Percentiles rank a stretch among this genome's conserved stretches.
Evolutionary conservation across 2,888 invertebrate species (phyloP).

Genomic region (Pollenia angustigena): DNA sequence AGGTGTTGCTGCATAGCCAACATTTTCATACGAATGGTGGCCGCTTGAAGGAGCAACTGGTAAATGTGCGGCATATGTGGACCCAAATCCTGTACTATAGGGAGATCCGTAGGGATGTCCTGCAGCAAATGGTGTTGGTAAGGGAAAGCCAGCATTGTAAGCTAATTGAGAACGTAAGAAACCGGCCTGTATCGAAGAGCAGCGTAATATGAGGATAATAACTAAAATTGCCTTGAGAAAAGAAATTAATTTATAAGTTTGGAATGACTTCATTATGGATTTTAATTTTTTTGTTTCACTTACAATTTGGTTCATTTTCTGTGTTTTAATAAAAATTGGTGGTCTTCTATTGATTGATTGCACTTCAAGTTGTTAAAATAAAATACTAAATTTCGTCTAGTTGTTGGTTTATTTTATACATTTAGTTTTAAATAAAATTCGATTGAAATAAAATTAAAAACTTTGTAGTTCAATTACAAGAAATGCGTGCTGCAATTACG

Average conservation of each 20-base stretch:
- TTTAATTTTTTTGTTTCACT: slow-evolving; percentile 7
- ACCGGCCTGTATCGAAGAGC: slow-evolving; percentile 9
- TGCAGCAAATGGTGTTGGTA: slow-evolving; percentile 5
- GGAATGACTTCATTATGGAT: neutral
- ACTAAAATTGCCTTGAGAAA: slow-evolving; percentile 24
- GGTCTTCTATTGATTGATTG: slow-evolving; percentile 21
- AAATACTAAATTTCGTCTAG: slow-evolving; percentile 45
- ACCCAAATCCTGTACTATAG: neutral
- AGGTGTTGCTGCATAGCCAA: slow-evolving; percentile 31
- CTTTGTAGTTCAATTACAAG: slow-evolving; percentile 55
- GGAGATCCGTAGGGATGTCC: neutral
- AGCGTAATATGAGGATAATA: neutral
- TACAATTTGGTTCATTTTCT: slow-evolving; percentile 53
- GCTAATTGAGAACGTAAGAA: slow-evolving; percentile 25
- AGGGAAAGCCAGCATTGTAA: slow-evolving; percentile 33
- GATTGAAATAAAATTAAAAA: slow-evolving; percentile 1
- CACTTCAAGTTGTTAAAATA: slow-evolving; percentile 42
- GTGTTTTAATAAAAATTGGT: neutral
- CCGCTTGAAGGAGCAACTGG: slow-evolving; percentile 38
- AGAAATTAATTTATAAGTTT: neutral
- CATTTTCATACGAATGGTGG: slow-evolving; percentile 26
- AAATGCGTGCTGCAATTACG: slow-evolving; percentile 65
- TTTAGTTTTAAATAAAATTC: slow-evolving; percentile 16
- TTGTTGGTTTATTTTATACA: slow-evolving; percentile 53
- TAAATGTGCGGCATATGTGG: slow-evolving; percentile 30